Evolutionary conservation across 2,888 invertebrate genomes (phyloP), one percentile per base, ranked within the genome.

Genomic region (Coremacera marginata): DNA sequence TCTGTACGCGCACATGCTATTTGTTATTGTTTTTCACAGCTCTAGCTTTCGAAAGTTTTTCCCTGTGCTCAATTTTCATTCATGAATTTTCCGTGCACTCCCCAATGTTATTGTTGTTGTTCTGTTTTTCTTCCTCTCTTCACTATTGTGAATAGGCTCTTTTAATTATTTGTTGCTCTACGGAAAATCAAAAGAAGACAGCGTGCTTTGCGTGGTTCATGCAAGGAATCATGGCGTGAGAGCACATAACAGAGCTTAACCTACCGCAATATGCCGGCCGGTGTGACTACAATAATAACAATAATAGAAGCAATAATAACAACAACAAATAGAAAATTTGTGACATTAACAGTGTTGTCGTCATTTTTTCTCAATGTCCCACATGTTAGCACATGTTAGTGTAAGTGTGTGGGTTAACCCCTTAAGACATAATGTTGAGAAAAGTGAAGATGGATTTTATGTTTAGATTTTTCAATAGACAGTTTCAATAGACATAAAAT

Each of bases 221-320:
- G 25, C 19, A 3, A n/a, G 37, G 60, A n/a, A n/a, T n/a, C 16
- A 44, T 34, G 44, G 3, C 16, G 49, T 57, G 49, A 19, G 57
- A 49, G 71, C 70, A 67, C 68, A 60, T 70, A 70, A 80, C 74
- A 80, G 79, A 72, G 44, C 72, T 31, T 52, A 84, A 82, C 82
- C 83, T 84, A 81, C 81, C 80, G 78, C 82, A 83, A 84, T 75
- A 81, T 80, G 78, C 83, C 83, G 83, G 83, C 84, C 84, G 84
- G 82, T 79, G 51, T 73, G 34, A 25, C 51, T 11, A 14, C 44
- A 44, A 44, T 63, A 31, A 65, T 14, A 49, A n/a, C 16, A 70
- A 65, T 5, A 25, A 62, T 52, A 49, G 52, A 52, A 71, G 52
- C 14, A 44, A 27, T 65, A 76, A 22, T 62, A 76, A 57, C 34